phyloP scores from a whole-genome alignment of 2,888 invertebrate species.

The Strigamia transsilvanica region DNA sequence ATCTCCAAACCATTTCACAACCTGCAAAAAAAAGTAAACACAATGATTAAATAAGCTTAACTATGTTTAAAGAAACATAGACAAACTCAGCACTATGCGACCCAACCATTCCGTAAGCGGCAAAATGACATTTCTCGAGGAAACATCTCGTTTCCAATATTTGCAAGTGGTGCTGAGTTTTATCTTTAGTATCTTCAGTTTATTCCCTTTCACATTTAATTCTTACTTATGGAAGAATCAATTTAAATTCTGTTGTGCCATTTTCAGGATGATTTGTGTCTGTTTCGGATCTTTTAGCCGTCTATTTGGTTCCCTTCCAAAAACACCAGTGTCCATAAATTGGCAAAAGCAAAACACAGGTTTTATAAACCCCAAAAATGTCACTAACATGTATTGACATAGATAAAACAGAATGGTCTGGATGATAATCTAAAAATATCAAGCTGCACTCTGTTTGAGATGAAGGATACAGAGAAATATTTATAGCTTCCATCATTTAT shows the following conservation, averaged over 20 bases:
- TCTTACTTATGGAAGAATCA: neutral
- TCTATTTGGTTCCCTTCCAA: neutral
- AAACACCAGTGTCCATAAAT: neutral
- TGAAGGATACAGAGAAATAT: neutral
- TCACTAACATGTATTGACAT: too few relatives aligned
- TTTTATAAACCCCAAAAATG: neutral
- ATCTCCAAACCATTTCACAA: constrained; percentile 65
- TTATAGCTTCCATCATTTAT: neutral
- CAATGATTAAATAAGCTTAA: neutral
- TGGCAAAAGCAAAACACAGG: neutral
- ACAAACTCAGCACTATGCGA: too few relatives aligned
- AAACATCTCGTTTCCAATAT: too few relatives aligned
- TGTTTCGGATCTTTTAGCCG: neutral
- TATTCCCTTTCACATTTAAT: neutral
- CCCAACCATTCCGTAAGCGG: too few relatives aligned
- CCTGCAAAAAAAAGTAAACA: constrained; percentile 57
- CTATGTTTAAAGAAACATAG: too few relatives aligned
- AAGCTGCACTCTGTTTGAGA: neutral
- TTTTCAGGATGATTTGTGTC: neutral
- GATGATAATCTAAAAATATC: neutral
- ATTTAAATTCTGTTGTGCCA: neutral
- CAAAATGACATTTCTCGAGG: too few relatives aligned
- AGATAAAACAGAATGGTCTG: too few relatives aligned
- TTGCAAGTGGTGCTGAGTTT: too few relatives aligned
- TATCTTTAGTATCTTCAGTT: too few relatives aligned